Evolutionary conservation across 2,888 invertebrate genomes (phyloP).

Genomic region (Ophion obscuratus): DNA sequence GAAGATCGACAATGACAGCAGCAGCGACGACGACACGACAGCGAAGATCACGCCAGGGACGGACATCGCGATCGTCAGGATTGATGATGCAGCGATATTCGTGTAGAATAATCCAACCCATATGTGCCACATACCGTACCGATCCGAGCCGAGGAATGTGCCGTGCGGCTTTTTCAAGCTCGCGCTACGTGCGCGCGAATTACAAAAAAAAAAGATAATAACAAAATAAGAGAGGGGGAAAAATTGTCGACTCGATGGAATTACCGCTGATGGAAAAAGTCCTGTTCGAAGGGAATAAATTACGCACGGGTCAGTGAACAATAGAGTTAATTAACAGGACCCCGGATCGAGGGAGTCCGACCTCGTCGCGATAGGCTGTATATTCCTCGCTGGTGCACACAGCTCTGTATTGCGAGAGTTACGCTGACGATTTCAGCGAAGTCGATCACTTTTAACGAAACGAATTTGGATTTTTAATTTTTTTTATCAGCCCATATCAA

Average conservation of each 20-base stretch:
- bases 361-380: slow-evolving; percentile 54
- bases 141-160: neutral
- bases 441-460: too few relatives aligned
- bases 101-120: slow-evolving; percentile 45
- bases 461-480: slow-evolving; percentile 14
- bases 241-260: slow-evolving; percentile 32
- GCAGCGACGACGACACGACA: slow-evolving; percentile 24
- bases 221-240: slow-evolving; percentile 7
- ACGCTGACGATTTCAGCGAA: neutral
- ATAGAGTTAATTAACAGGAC: slow-evolving; percentile 65
- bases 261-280: slow-evolving; percentile 58
- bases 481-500: slow-evolving; percentile 30
- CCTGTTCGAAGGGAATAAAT: slow-evolving; percentile 61
- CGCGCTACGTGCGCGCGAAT: neutral
- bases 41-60: slow-evolving; percentile 2
- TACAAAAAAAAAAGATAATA: slow-evolving; percentile 20
- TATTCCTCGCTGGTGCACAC: slow-evolving; percentile 16
- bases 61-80: slow-evolving; percentile 38
- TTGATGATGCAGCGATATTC: slow-evolving; percentile 56
- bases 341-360: slow-evolving; percentile 42
- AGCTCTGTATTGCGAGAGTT: neutral
- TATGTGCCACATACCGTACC: neutral
- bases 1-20: neutral
- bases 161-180: neutral
- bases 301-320: slow-evolving; percentile 64